A percentile compares a stretch with the other conserved stretches of the same genome.
Conservation (phyloP, 1,140 invertebrate genomes). For the Saccostrea cuccullata region DNA sequence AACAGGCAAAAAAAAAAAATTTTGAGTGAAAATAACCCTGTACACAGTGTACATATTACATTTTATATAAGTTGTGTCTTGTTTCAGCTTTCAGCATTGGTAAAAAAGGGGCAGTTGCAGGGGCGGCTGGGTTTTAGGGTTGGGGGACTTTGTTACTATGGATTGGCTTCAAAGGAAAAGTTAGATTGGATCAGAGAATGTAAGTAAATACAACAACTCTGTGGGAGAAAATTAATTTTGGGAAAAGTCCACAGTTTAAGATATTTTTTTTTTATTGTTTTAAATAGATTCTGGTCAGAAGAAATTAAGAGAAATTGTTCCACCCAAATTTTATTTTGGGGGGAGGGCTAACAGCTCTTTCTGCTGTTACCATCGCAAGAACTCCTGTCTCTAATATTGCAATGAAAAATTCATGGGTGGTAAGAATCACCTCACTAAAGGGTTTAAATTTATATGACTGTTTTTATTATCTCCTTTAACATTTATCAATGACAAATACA, state of each 20-base stretch:
- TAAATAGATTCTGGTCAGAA: constrained; percentile 92
- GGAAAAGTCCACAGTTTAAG: too few species aligned
- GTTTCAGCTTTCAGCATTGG: constrained; percentile 90
- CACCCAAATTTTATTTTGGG: constrained; percentile 97
- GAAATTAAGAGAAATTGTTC: constrained; percentile 92
- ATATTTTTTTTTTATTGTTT: too few species aligned
- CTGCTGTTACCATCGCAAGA: constrained; percentile 89
- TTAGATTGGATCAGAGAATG: background rate
- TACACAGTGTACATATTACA: too few species aligned
- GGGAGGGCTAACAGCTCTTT: constrained; percentile 89
- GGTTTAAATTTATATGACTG: too few species aligned
- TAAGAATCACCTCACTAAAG: constrained; percentile 47
- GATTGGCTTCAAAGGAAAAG: constrained; percentile 75
- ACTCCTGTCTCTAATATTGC: constrained; percentile 83
- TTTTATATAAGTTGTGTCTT: background rate
- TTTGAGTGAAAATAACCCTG: too few species aligned
- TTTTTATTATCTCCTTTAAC: too few species aligned
- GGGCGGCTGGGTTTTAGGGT: constrained; percentile 91
- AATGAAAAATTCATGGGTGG: constrained; percentile 74
- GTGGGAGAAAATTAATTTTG: background rate
- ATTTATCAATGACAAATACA: too few species aligned
- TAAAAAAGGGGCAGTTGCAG: constrained; percentile 90
- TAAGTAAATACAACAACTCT: background rate
- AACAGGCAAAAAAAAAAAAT: too few species aligned
- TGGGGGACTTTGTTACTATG: constrained; percentile 98